Percentiles rank a stretch among this genome's conserved stretches.
Evolutionary conservation across 2,113 vertebrate species (phyloP).

Genomic region (Cichladusa arquata): DNA sequence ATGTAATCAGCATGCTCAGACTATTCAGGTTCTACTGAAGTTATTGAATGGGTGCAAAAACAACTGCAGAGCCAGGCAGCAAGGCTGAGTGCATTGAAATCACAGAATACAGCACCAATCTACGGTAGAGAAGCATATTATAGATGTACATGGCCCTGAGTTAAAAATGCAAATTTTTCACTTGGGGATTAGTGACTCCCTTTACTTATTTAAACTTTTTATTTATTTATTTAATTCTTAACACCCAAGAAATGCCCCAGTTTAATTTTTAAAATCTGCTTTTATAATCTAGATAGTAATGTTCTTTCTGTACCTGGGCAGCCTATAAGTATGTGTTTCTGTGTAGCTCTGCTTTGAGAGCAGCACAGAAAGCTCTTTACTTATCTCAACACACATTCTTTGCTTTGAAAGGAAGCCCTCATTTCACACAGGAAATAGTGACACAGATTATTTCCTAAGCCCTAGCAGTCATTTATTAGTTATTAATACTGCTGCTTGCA

Average conservation of each 20-base stretch:
- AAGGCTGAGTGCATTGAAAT: background rate
- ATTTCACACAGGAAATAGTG: background rate
- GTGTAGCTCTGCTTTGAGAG: background rate
- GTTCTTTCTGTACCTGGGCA: background rate
- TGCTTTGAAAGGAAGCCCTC: background rate
- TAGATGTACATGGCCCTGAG: background rate
- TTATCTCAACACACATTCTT: background rate
- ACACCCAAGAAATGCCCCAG: background rate
- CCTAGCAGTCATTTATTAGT: background rate
- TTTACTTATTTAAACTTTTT: background rate
- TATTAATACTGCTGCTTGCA: background rate
- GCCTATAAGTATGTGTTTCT: background rate
- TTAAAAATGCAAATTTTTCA: background rate
- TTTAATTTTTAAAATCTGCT: background rate
- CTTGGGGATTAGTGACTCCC: background rate
- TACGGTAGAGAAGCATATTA: background rate
- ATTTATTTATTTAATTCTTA: background rate
- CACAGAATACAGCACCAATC: background rate
- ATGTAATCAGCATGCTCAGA: background rate
- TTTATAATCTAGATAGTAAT: background rate
- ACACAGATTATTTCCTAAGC: background rate
- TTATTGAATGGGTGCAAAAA: background rate
- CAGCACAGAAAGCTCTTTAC: background rate
- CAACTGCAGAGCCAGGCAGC: background rate
- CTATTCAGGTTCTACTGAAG: background rate